Evolutionary conservation across 1,140 invertebrate species (phyloP), one percentile per base, ranked within the genome.

Genomic region (Schmidtea mediterranea): DNA sequence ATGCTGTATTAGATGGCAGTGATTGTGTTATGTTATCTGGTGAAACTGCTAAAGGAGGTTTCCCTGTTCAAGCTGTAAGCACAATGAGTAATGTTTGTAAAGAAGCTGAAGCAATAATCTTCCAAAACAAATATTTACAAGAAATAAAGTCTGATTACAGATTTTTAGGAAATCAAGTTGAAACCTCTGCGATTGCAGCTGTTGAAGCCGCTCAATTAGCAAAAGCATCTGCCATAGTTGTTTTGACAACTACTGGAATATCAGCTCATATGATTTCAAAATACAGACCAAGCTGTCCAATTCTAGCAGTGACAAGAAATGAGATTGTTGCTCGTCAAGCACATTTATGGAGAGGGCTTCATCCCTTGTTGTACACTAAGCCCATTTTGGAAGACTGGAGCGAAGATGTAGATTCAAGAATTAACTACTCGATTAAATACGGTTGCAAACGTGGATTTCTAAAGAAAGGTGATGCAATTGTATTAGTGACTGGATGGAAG

Each of bases 41-140:
- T n/a, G 89, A 97, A 67, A 94, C 87, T 0, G 87, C 87, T 39
- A 92, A 94, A 69, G 87, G 87, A 54, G 79, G 84, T 54, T 94
- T 90, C 63, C 87, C 87, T 0, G 59, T 72, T 24, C 66, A 72
- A 43, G 56, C 68, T 24, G 82, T 97, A 9, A 70, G 74, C 46
- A 87, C 81, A 41, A 94, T 95, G 87, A 80, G 82, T 48, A 51
- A 72, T 62, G 87, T 95, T 52, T 89, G 84, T 63, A 79, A 86
- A 63, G 90, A 98, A 69, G 90, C 90, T 0, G 92, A 98, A 65
- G 80, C 84, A 15, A 89, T 86, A 3, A 74, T 97, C 50, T 95
- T 84, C 77, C 84, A 95, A 55, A 76, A 75, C 52, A 80, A 86
- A 62, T 71, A 87, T 18, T 94, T 92, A 63, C 74, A 72, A 48